phyloP scores from a whole-genome alignment of 2,888 invertebrate genomes.

The Brenthis ino region DNA sequence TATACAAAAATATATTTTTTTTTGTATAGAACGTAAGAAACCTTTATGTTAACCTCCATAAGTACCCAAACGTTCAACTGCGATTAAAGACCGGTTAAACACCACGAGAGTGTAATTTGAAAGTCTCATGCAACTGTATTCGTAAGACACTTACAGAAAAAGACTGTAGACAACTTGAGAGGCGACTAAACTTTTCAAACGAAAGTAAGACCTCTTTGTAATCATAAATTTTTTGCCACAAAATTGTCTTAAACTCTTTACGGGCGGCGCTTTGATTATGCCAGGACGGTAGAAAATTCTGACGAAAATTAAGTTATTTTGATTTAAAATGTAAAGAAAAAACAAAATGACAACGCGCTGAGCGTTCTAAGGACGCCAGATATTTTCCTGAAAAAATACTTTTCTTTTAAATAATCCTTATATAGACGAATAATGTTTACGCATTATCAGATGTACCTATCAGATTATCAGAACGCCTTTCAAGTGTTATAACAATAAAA shows the following conservation, averaged over 20 bases:
- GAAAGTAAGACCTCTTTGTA: conserved; percentile 56
- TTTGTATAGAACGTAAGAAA: background rate
- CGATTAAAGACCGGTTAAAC: conserved; percentile 17
- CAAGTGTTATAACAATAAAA: background rate
- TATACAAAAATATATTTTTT: background rate
- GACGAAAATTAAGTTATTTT: conserved; percentile 76
- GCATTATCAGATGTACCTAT: conserved; percentile 46
- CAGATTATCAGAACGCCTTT: background rate
- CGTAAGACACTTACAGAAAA: conserved; percentile 23
- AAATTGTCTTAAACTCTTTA: conserved; percentile 75
- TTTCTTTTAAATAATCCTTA: conserved; percentile 67
- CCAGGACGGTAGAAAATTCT: conserved; percentile 68
- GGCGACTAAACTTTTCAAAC: conserved; percentile 60
- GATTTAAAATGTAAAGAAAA: conserved; percentile 77
- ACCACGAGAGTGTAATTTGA: conserved; percentile 15
- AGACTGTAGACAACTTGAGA: conserved; percentile 40
- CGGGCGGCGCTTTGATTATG: conserved; percentile 68
- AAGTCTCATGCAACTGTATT: conserved; percentile 38
- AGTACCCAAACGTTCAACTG: conserved; percentile 10
- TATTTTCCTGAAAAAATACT: conserved; percentile 59
- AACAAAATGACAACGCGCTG: conserved; percentile 50
- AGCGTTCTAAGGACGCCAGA: conserved; percentile 51
- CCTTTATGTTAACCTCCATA: conserved; percentile 12
- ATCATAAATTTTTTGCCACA: conserved; percentile 61
- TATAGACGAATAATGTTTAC: conserved; percentile 50